phyloP scores from a whole-genome alignment of 30 jellyfish, hydroid and myxozoan species.

The Pelagia noctiluca region DNA sequence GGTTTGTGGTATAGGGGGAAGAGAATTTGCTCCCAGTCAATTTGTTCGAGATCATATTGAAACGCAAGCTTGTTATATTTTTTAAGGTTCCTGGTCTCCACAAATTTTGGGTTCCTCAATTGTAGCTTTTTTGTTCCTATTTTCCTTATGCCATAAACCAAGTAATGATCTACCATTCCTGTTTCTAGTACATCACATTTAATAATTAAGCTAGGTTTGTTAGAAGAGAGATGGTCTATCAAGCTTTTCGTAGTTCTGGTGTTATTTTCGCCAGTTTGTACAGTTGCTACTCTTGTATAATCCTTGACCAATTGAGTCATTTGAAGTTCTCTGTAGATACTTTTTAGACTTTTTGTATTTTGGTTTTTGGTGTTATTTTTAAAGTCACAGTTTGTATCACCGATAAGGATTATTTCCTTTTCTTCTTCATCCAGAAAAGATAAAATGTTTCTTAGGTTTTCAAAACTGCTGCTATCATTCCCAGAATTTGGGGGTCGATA shows the following conservation, averaged over 20 bases:
- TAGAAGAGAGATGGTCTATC: slow-evolving; percentile 33
- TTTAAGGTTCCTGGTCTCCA: not conserved
- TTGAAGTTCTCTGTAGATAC: not conserved
- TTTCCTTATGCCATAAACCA: slow-evolving; percentile 41
- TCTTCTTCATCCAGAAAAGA: slow-evolving; percentile 1
- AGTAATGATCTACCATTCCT: slow-evolving; percentile 44
- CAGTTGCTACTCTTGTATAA: slow-evolving; percentile 19
- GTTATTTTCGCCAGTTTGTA: not conserved
- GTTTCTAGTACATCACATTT: slow-evolving; percentile 12
- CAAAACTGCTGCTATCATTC: not conserved
- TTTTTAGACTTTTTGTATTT: slow-evolving; percentile 8
- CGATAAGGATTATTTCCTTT: slow-evolving; percentile 34
- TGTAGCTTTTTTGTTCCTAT: not conserved
- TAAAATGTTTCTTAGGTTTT: not conserved
- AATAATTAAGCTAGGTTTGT: not conserved
- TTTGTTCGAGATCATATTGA: not conserved
- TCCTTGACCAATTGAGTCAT: slow-evolving; percentile 1
- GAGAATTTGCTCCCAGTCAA: not conserved
- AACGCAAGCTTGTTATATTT: not conserved
- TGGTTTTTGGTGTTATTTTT: not conserved
- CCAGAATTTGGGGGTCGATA: not conserved
- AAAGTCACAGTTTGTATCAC: slow-evolving; percentile 48
- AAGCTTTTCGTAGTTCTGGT: slow-evolving; percentile 6
- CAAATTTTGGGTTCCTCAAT: not conserved
- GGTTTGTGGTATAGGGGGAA: not conserved